A percentile compares a stretch with the other conserved stretches of the same genome.
Conservation (phyloP, 92 coral and sea anemone genomes). For the Diadumene lineata region DNA sequence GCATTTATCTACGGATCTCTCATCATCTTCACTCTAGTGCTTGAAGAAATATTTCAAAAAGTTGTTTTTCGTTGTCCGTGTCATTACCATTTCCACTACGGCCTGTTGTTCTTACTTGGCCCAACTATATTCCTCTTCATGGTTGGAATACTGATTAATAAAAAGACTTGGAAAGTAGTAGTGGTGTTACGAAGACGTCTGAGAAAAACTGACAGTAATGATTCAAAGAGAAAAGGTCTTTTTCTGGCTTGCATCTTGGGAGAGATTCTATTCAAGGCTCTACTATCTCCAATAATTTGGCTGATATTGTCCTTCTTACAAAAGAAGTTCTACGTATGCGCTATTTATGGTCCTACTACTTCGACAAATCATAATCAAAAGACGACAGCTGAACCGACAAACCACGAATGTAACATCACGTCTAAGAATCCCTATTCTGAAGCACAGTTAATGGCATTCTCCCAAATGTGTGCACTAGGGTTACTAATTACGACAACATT, state of each 20-base stretch:
- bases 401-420: not conserved
- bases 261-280: slow-evolving; percentile 25
- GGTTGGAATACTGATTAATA: slow-evolving; percentile 45
- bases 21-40: slow-evolving; percentile 30
- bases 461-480: slow-evolving; percentile 42
- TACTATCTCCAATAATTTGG: slow-evolving; percentile 48
- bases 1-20: slow-evolving; percentile 41
- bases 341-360: slow-evolving; percentile 44
- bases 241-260: not conserved
- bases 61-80: slow-evolving; percentile 69
- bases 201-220: not conserved
- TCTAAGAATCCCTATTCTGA: slow-evolving; percentile 5
- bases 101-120: slow-evolving; percentile 50
- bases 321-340: slow-evolving; percentile 51
- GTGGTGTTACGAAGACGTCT: not conserved
- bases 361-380: not conserved
- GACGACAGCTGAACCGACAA: not conserved
- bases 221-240: not conserved
- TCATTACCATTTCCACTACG: slow-evolving; percentile 48
- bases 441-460: slow-evolving; percentile 21
- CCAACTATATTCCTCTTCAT: slow-evolving; percentile 54
- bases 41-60: slow-evolving; percentile 47
- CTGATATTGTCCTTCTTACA: slow-evolving; percentile 50
- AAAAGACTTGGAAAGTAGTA: slow-evolving; percentile 25
- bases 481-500: slow-evolving; percentile 25